Evolutionary conservation across 30 jellyfish, hydroid and myxozoan species (phyloP), one percentile per base, ranked within the genome.

Genomic region (Cassiopea andromeda): DNA sequence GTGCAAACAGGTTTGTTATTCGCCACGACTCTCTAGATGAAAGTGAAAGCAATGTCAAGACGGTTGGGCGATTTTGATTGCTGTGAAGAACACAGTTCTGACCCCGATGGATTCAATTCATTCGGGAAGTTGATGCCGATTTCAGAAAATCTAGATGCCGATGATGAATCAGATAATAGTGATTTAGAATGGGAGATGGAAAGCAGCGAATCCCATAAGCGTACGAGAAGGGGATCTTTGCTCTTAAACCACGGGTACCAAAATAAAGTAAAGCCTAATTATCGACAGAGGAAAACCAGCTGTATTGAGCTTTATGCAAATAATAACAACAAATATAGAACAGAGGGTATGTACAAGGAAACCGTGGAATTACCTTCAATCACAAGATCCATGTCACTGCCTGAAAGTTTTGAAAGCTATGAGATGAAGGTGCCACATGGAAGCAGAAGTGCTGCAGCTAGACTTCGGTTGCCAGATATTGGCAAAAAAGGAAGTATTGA

Each of bases 131-230:
- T 83, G 76, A 71, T 83, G 91, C 91, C 91, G 49, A 83, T 83
- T 44, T 70, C 80, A 7, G 94, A 87, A 64, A 87, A 87, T 60
- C 85, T 87, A 7, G 94, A 87, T 43, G 94, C 94, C 1, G 94
- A 87, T 59, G 94, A 87, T 12, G 94, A 87, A 69, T 77, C 94
- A 59, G 93, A 85, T 19, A 60, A 84, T 50, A 87, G 94, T 48
- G 90, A 87, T 48, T 19, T 78, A 14, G 94, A 78, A 47, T 61
- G 73, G 48, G 90, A 77, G 44, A 16, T 46, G 38, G 87, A 78
- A 5, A 45, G 15, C 12, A 64, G 48, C 76, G 74, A 67, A 18
- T 19, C 14, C 80, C 38, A 12, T 8, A 67, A 77, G 68, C 78
- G 89, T 10, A 12, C 61, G 46, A 82, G 94, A 50, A 69, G 59